Evolutionary conservation across 2,113 vertebrate genomes (phyloP).

Genomic region (Pterocles gutturalis): DNA sequence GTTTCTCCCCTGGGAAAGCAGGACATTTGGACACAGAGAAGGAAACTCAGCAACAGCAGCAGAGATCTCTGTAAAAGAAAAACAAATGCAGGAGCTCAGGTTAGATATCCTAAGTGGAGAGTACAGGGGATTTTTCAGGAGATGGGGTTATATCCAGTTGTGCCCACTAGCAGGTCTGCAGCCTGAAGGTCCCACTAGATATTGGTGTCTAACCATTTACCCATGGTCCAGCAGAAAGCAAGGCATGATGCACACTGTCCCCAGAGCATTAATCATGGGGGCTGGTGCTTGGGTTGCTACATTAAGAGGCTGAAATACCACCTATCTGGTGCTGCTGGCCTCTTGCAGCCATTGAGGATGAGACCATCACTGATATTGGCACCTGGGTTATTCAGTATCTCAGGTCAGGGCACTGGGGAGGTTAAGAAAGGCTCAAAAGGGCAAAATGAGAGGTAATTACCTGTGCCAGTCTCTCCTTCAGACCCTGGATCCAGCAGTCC

Average conservation of each 20-base stretch:
- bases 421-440: background rate
- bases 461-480: slow-evolving; percentile 2
- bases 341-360: background rate
- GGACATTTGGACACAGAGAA: background rate
- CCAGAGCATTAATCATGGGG: background rate
- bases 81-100: background rate
- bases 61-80: background rate
- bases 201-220: background rate
- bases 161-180: background rate
- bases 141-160: background rate
- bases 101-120: background rate
- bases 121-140: background rate
- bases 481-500: background rate
- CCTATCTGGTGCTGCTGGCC: background rate
- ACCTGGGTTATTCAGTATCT: background rate
- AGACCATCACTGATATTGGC: background rate
- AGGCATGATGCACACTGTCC: rapidly evolving
- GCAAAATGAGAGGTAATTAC: background rate
- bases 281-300: background rate
- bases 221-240: background rate
- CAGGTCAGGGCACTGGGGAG: background rate
- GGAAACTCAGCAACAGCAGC: slow-evolving; percentile 5
- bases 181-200: background rate
- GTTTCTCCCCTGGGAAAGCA: background rate
- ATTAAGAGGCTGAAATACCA: background rate